Evolutionary conservation across 2,888 invertebrate genomes (phyloP).

Genomic region (Diachrysia chrysitis): DNA sequence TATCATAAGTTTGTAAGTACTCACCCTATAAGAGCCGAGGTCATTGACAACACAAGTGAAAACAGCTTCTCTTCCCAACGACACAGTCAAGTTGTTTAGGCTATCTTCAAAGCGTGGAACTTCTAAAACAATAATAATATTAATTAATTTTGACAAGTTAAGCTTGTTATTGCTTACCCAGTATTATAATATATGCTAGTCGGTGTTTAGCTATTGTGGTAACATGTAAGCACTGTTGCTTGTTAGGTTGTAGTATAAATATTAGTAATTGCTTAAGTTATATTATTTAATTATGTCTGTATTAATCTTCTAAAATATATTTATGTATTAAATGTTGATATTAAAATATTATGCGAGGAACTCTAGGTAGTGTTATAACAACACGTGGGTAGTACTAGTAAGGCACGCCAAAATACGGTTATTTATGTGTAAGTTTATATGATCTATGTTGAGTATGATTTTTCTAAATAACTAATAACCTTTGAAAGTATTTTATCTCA

Average conservation of each 20-base stretch:
- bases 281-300: background rate
- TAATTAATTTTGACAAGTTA: slow-evolving; percentile 30
- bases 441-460: too few relatives aligned
- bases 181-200: slow-evolving; percentile 14
- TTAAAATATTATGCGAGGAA: too few relatives aligned
- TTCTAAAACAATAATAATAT: slow-evolving; percentile 79
- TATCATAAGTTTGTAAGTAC: slow-evolving; percentile 70
- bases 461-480: too few relatives aligned
- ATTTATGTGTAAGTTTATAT: too few relatives aligned
- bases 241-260: background rate
- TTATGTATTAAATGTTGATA: background rate
- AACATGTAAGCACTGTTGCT: background rate
- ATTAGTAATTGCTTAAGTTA: background rate
- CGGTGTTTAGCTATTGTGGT: slow-evolving; percentile 2
- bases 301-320: background rate
- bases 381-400: too few relatives aligned
- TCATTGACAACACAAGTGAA: slow-evolving; percentile 96
- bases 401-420: too few relatives aligned
- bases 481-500: too few relatives aligned
- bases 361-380: too few relatives aligned
- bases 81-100: slow-evolving; percentile 94
- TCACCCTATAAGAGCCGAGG: slow-evolving; percentile 93
- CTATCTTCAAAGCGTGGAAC: slow-evolving; percentile 94
- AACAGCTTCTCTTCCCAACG: slow-evolving; percentile 94
- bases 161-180: slow-evolving; percentile 23